Evolutionary conservation across 2,888 invertebrate genomes (phyloP).

Genomic region (Eretmocerus hayati): DNA sequence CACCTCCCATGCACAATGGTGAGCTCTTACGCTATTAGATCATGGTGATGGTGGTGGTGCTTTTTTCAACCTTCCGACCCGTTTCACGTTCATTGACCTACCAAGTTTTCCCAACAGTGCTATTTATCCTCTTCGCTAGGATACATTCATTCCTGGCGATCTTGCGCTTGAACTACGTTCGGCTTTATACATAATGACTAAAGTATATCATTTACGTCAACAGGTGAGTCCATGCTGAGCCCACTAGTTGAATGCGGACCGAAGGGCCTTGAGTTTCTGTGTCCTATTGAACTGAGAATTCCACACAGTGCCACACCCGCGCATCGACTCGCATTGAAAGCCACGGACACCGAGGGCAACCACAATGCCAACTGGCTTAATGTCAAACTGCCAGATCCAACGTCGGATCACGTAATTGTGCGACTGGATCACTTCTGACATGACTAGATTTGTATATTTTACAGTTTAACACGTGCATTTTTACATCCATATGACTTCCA

Average conservation of each 20-base stretch:
- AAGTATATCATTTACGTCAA: not conserved
- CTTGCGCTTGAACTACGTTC: no score
- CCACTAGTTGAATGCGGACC: conserved; percentile 96
- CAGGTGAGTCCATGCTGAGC: conserved; percentile 90
- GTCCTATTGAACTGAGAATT: conserved; percentile 84
- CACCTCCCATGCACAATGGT: conserved; percentile 41
- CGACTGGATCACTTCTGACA: conserved; percentile 81
- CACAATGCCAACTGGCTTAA: conserved; percentile 81
- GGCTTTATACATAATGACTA: no score
- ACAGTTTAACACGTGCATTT: not conserved
- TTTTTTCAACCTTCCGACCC: not conserved
- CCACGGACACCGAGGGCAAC: conserved; percentile 76
- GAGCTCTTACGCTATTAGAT: no score
- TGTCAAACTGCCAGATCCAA: conserved; percentile 75
- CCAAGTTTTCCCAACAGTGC: no score
- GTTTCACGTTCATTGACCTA: no score
- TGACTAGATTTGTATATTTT: not conserved
- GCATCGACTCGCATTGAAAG: conserved; percentile 69
- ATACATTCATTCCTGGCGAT: no score
- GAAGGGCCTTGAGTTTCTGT: conserved; percentile 80
- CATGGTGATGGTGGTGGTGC: conserved; percentile 18
- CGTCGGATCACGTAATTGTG: conserved; percentile 81
- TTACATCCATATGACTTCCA: not conserved
- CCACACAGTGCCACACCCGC: conserved; percentile 79
- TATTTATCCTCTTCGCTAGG: no score